A percentile compares a stretch with the other conserved stretches of the same genome.
phyloP scores from a whole-genome alignment of 2,797 vertebrate species.

The Lacerta viridis region DNA sequence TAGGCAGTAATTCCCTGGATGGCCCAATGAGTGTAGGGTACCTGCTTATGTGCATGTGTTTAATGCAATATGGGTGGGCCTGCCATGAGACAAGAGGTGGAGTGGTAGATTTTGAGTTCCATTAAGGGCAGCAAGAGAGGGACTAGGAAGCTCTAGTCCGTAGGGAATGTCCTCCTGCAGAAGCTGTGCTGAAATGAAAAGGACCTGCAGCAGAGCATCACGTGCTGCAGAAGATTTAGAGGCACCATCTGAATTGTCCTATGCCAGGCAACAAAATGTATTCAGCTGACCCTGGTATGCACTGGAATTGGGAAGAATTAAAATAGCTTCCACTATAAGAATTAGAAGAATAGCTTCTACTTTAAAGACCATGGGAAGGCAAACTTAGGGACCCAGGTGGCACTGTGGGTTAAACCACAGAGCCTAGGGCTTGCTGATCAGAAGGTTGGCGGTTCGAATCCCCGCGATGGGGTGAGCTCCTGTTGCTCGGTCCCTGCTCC shows the following conservation, averaged over 20 bases:
- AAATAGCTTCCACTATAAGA: not conserved
- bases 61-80: not conserved
- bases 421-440: too few species aligned
- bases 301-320: constrained; percentile 27
- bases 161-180: not conserved
- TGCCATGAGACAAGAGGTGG: not conserved
- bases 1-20: not conserved
- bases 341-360: not conserved
- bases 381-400: too few species aligned
- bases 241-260: not conserved
- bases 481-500: too few species aligned
- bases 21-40: not conserved
- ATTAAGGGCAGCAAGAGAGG: not conserved
- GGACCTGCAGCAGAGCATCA: not conserved
- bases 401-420: too few species aligned
- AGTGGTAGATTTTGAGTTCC: not conserved
- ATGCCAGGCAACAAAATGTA: not conserved
- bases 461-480: too few species aligned
- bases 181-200: not conserved
- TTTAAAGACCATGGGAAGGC: not conserved
- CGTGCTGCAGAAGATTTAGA: constrained; percentile 48
- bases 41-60: not conserved
- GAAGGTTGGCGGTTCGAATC: too few species aligned
- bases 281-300: constrained; percentile 37
- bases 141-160: not conserved